Evolutionary conservation across 2,113 vertebrate species (phyloP).

Genomic region (Erythrocercus mccallii): DNA sequence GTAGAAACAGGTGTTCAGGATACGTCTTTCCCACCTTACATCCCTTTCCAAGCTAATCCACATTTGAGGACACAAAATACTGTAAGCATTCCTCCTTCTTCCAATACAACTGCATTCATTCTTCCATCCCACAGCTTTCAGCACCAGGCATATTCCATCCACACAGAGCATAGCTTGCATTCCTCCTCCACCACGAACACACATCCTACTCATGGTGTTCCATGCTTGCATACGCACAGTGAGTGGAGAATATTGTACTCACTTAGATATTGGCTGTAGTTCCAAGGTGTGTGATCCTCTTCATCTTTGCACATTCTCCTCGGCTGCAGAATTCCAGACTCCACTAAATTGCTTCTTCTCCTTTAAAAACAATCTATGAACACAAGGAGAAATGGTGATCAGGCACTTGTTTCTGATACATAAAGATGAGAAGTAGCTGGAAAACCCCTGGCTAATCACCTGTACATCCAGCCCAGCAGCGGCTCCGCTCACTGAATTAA

Average conservation of each 20-base stretch:
- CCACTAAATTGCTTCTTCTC: neutral
- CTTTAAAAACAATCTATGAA: neutral
- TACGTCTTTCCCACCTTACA: slow-evolving; percentile 60
- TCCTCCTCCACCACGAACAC: slow-evolving; percentile 56
- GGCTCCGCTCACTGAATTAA: neutral
- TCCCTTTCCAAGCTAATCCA: slow-evolving; percentile 63
- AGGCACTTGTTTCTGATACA: neutral
- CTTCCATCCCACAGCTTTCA: slow-evolving; percentile 65
- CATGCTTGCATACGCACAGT: neutral
- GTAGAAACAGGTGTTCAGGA: slow-evolving; percentile 70
- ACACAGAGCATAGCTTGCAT: slow-evolving; percentile 64
- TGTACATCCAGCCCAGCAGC: neutral
- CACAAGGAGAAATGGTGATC: neutral
- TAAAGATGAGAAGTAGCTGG: neutral
- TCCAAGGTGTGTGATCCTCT: neutral
- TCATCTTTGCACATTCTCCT: neutral
- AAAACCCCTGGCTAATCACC: neutral
- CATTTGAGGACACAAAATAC: slow-evolving; percentile 38
- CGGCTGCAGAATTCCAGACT: neutral
- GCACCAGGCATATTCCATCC: slow-evolving; percentile 58
- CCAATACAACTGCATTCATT: slow-evolving; percentile 53
- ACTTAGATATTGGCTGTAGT: slow-evolving; percentile 8
- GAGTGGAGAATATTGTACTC: neutral
- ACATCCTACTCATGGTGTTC: slow-evolving; percentile 52
- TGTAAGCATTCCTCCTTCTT: slow-evolving; percentile 57